These are phyloP conservation scores for Drosophila sp. DNA, from an alignment of 1,140 invertebrate genomes.

Conservation along the genomic window DNA sequence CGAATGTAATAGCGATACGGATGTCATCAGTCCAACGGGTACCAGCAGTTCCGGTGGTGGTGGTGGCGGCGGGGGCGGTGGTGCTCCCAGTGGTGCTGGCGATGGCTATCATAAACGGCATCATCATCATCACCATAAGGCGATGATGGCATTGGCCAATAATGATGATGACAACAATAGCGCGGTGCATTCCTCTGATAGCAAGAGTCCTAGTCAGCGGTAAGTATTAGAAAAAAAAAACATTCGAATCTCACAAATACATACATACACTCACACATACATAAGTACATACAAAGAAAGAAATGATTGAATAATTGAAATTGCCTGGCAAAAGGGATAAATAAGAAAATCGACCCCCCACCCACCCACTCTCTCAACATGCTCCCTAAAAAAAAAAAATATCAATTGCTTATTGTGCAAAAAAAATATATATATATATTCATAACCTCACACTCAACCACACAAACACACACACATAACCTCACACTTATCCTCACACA, in stretches of 20 bases:
- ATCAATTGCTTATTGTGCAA: not conserved
- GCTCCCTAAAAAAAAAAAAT: too few relatives aligned
- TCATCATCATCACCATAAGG: conserved; percentile 68
- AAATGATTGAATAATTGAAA: conserved; percentile 11
- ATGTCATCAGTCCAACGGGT: conserved; percentile 78
- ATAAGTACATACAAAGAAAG: not conserved
- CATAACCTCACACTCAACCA: conserved; percentile 4
- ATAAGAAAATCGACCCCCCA: not conserved
- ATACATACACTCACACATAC: conserved; percentile 21
- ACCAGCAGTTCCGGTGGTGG: conserved; percentile 75
- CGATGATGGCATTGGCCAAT: conserved; percentile 77
- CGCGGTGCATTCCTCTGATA: conserved; percentile 86
- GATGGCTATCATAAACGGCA: conserved; percentile 65
- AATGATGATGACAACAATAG: conserved; percentile 86
- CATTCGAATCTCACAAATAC: conserved; percentile 26
- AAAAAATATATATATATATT: conserved; percentile 10
- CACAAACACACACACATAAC: conserved; percentile 14
- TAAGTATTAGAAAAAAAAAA: conserved; percentile 63
- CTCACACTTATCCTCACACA: conserved; percentile 12
- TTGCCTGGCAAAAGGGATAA: conserved; percentile 7
- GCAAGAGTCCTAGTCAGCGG: conserved; percentile 87
- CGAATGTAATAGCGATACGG: conserved; percentile 78
- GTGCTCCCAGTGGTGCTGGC: conserved; percentile 13
- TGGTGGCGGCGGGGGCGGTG: conserved; percentile 33
- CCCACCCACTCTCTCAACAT: too few relatives aligned